Conservation (phyloP, 2,113 vertebrate genomes). For the Lasiurus borealis region DNA sequence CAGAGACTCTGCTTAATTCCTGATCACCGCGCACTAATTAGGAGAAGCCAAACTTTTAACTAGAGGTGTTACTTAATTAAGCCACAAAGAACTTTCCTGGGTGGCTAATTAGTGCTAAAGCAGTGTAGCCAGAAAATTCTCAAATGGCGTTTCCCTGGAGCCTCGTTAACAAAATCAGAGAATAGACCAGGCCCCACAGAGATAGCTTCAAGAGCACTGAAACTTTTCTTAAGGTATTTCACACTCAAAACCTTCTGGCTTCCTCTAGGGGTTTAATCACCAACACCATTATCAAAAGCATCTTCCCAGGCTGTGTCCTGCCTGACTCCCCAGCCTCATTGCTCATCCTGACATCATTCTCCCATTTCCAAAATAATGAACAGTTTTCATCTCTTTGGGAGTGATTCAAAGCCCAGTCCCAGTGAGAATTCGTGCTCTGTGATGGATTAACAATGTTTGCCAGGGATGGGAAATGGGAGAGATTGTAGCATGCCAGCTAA, state of each 20-base stretch:
- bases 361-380: conserved; percentile 20
- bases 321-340: not conserved
- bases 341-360: not conserved
- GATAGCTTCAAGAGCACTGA: not conserved
- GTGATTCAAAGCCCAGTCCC: not conserved
- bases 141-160: not conserved
- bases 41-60: conserved; percentile 50
- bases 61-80: conserved; percentile 38
- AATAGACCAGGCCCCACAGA: not conserved
- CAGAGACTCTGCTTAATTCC: not conserved
- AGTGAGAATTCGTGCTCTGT: not conserved
- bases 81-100: not conserved
- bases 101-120: not conserved
- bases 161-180: not conserved
- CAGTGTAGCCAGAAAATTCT: not conserved
- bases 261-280: not conserved
- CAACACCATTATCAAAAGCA: not conserved
- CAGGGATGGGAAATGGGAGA: not conserved
- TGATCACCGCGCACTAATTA: not conserved
- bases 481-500: not conserved
- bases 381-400: not conserved
- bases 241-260: not conserved
- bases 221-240: conserved; percentile 48
- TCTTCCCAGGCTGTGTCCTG: not conserved
- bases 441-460: not conserved